A percentile compares a stretch with the other conserved stretches of the same genome.
Conservation (phyloP, 2,888 invertebrate species). For the Epinotia brunnichana region DNA sequence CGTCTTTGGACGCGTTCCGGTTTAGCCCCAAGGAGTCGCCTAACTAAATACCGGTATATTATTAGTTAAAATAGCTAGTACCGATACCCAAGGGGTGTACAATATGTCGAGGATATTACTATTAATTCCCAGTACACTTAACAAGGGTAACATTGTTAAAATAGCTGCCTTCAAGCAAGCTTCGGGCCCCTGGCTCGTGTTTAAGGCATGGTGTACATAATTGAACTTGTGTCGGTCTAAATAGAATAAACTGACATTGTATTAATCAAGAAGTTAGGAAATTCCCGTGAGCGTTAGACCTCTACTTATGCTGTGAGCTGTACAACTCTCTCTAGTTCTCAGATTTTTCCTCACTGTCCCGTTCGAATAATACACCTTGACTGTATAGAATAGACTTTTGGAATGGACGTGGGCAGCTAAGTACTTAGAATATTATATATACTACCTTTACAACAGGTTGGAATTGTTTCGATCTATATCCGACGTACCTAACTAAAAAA, state of each 20-base stretch:
- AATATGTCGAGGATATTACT: slow-evolving; percentile 40
- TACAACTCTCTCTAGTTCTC: too few relatives aligned
- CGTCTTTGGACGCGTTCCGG: not conserved
- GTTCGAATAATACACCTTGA: too few relatives aligned
- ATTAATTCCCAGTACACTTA: slow-evolving; percentile 30
- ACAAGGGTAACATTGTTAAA: slow-evolving; percentile 37
- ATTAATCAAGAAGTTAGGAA: not conserved
- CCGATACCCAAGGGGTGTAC: slow-evolving; percentile 10
- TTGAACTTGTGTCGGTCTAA: not conserved
- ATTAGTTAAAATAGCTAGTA: slow-evolving; percentile 31
- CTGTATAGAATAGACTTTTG: too few relatives aligned
- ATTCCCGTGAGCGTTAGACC: not conserved
- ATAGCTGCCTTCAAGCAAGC: slow-evolving; percentile 28
- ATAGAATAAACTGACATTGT: not conserved
- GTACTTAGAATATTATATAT: too few relatives aligned
- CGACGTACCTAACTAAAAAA: too few relatives aligned
- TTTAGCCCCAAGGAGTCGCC: not conserved
- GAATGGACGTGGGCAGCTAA: too few relatives aligned
- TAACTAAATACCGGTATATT: slow-evolving; percentile 22
- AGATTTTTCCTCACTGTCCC: too few relatives aligned
- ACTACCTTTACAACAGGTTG: too few relatives aligned
- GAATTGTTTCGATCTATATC: too few relatives aligned
- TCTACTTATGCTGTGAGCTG: too few relatives aligned
- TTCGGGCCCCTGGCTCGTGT: not conserved
- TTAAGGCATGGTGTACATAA: not conserved